Percentiles rank a stretch among this genome's conserved stretches.
These are phyloP conservation scores for Trematomus loennbergii DNA, from an alignment of 2,113 vertebrate species.

Conservation along the genomic window DNA sequence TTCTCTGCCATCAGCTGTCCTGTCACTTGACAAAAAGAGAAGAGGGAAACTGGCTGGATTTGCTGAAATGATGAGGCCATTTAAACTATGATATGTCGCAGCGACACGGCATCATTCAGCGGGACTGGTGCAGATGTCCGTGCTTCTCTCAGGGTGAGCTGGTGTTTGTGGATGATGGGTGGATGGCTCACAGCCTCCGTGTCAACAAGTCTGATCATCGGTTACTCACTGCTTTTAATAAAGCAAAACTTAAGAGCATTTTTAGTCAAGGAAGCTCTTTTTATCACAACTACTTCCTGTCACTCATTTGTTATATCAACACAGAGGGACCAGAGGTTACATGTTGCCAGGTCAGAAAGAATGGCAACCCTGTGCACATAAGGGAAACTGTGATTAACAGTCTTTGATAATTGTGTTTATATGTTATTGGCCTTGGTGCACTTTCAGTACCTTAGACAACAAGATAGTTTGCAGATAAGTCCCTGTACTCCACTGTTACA, in stretches of 20 bases:
- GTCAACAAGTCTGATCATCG: constrained; percentile 60
- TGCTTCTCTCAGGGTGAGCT: constrained; percentile 60
- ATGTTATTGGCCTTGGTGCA: not conserved
- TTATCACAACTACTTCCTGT: not conserved
- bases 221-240: constrained; percentile 40
- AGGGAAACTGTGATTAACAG: not conserved
- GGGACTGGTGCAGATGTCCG: constrained; percentile 69
- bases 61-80: constrained; percentile 86
- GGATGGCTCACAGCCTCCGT: constrained; percentile 64
- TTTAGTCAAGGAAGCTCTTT: constrained; percentile 7
- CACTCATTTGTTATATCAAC: constrained; percentile 16
- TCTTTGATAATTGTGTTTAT: not conserved
- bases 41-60: constrained; percentile 80
- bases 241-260: constrained; percentile 41
- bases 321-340: constrained; percentile 5
- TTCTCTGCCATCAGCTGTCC: constrained; percentile 85
- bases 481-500: not conserved
- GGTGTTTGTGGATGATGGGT: constrained; percentile 69
- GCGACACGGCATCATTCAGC: constrained; percentile 80
- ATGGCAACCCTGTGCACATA: not conserved
- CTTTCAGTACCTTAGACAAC: not conserved
- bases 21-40: constrained; percentile 82
- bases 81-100: constrained; percentile 82
- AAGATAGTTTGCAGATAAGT: constrained; percentile 1
- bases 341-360: constrained; percentile 38